A percentile compares a stretch with the other conserved stretches of the same genome.
phyloP scores from a whole-genome alignment of 2,888 invertebrate species.

The Patella ulyssiponensis region DNA sequence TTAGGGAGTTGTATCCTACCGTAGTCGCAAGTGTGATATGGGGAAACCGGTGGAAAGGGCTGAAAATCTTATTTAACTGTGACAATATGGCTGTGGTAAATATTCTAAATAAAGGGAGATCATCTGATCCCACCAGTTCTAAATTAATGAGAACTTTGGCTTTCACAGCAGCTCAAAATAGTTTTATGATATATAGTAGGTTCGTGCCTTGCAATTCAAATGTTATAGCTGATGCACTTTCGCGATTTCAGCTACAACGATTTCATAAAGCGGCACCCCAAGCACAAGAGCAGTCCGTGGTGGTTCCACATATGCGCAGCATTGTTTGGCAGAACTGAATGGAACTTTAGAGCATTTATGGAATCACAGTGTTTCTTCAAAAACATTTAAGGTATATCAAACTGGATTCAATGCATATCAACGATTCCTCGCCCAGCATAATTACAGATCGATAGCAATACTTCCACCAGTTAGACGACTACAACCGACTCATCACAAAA shows the following conservation, averaged over 20 bases:
- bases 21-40: constrained; percentile 19
- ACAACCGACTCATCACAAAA: neutral
- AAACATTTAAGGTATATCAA: neutral
- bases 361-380: neutral
- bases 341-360: neutral
- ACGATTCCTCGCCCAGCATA: neutral
- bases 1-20: constrained; percentile 25
- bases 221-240: constrained; percentile 24
- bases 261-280: constrained; percentile 27
- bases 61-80: constrained; percentile 29
- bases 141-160: constrained; percentile 18
- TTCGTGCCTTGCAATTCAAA: constrained; percentile 22
- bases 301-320: neutral
- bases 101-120: constrained; percentile 24
- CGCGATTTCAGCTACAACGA: constrained; percentile 28
- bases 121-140: constrained; percentile 18
- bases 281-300: constrained; percentile 6
- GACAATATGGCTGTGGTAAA: constrained; percentile 28
- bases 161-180: constrained; percentile 8
- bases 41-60: constrained; percentile 22
- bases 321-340: neutral
- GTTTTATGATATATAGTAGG: constrained; percentile 21
- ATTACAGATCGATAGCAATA: neutral
- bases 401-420: neutral
- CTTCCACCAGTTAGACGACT: neutral